Evolutionary conservation across 2,113 vertebrate species (phyloP).

Genomic region (Montifringilla adamsi): DNA sequence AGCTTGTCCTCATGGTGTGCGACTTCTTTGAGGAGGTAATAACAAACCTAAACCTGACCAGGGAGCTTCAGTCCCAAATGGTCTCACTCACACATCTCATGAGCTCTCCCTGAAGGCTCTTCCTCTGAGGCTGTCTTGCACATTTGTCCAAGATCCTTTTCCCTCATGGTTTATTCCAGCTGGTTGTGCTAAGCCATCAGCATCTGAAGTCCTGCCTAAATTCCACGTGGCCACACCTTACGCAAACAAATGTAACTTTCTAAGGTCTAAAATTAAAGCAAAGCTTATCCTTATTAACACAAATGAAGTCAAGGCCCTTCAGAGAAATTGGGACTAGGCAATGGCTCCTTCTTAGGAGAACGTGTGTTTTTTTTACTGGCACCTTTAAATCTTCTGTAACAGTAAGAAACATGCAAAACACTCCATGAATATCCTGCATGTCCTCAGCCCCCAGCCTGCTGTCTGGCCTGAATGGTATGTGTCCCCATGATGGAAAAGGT

Average conservation of each 20-base stretch:
- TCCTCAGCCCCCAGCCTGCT: neutral
- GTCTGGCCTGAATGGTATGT: neutral
- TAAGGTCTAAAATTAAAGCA: neutral
- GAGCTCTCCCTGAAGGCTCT: neutral
- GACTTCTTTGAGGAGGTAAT: neutral
- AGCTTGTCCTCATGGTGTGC: neutral
- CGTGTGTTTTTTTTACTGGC: neutral
- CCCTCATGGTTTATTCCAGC: neutral
- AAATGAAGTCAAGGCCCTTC: neutral
- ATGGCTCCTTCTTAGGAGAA: neutral
- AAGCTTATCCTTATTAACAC: neutral
- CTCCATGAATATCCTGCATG: no score
- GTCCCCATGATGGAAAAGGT: neutral
- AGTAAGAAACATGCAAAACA: fast-evolving
- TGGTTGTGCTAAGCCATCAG: neutral
- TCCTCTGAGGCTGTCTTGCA: neutral
- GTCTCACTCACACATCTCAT: neutral
- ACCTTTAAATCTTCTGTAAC: neutral
- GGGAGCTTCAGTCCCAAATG: neutral
- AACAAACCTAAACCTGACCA: neutral
- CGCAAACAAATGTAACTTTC: neutral
- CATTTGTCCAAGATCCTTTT: neutral
- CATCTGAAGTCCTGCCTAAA: neutral
- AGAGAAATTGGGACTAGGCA: neutral
- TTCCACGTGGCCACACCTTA: neutral